Conservation (phyloP, 2,888 invertebrate genomes). For the Oscheius sp. region DNA sequence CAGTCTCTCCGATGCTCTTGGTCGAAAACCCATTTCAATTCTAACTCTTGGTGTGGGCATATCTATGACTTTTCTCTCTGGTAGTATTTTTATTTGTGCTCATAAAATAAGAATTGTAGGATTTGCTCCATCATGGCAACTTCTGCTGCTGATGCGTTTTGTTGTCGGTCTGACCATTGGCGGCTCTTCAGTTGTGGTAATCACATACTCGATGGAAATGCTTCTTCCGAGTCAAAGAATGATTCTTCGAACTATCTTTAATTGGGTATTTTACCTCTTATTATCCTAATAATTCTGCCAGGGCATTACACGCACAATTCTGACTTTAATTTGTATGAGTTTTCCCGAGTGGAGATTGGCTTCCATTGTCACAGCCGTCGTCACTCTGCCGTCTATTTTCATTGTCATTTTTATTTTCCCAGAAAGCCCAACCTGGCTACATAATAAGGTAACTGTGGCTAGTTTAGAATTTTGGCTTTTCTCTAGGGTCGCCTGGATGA, state of each 20-base stretch:
- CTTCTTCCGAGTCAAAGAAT: constrained; percentile 70
- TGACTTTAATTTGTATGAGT: constrained; percentile 64
- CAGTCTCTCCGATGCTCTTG: constrained; percentile 55
- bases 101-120: not conserved
- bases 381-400: constrained; percentile 63
- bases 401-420: constrained; percentile 70
- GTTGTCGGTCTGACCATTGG: constrained; percentile 60
- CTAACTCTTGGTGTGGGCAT: constrained; percentile 61
- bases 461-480: constrained; percentile 36
- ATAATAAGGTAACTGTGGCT: too few species aligned
- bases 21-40: constrained; percentile 59
- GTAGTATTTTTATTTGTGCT: constrained; percentile 21
- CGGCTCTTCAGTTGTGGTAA: constrained; percentile 69
- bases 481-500: constrained; percentile 56
- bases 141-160: constrained; percentile 36
- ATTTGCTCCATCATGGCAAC: constrained; percentile 28
- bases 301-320: constrained; percentile 61
- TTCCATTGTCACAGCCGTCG: constrained; percentile 61
- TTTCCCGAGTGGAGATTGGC: constrained; percentile 68
- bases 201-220: constrained; percentile 72
- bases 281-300: constrained; percentile 23
- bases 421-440: constrained; percentile 72
- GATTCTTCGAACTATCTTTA: constrained; percentile 71
- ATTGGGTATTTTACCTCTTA: constrained; percentile 65
- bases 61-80: constrained; percentile 56